Evolutionary conservation across 2,888 invertebrate genomes (phyloP).

Genomic region (Phengaris alcon): DNA sequence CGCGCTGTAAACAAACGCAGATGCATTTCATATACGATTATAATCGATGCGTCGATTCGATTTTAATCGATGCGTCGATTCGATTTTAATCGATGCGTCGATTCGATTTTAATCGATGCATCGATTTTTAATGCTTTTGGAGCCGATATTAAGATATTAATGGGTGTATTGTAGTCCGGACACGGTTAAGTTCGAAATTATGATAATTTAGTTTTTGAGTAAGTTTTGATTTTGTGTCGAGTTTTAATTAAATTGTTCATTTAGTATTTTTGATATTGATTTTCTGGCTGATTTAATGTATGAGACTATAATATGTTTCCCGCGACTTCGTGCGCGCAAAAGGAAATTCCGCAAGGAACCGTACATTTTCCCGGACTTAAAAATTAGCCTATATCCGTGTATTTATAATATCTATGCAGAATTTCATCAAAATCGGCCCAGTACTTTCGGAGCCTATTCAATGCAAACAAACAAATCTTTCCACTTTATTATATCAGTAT

Average conservation of each 20-base stretch:
- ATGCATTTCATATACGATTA: conserved; percentile 41
- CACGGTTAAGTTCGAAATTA: neutral
- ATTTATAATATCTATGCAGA: too few relatives aligned
- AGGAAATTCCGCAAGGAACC: too few relatives aligned
- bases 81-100: conserved; percentile 33
- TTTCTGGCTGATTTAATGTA: too few relatives aligned
- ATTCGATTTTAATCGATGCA: conserved; percentile 33
- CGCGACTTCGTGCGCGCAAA: too few relatives aligned
- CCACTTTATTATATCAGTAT: too few relatives aligned
- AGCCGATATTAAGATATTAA: too few relatives aligned
- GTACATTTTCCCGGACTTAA: too few relatives aligned
- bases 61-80: conserved; percentile 33
- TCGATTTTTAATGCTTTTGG: neutral
- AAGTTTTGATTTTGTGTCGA: neutral
- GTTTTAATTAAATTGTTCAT: neutral
- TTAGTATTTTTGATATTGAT: neutral
- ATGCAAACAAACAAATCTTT: too few relatives aligned
- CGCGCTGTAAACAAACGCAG: conserved; percentile 52
- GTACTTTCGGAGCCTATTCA: too few relatives aligned
- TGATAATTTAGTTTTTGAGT: neutral
- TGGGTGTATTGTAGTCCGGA: neutral
- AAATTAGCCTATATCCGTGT: too few relatives aligned
- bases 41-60: conserved; percentile 33
- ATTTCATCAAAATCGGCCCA: too few relatives aligned
- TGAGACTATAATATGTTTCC: too few relatives aligned